These are phyloP conservation scores for Allacma fusca DNA, from an alignment of 2,888 invertebrate species.

Conservation along the genomic window DNA sequence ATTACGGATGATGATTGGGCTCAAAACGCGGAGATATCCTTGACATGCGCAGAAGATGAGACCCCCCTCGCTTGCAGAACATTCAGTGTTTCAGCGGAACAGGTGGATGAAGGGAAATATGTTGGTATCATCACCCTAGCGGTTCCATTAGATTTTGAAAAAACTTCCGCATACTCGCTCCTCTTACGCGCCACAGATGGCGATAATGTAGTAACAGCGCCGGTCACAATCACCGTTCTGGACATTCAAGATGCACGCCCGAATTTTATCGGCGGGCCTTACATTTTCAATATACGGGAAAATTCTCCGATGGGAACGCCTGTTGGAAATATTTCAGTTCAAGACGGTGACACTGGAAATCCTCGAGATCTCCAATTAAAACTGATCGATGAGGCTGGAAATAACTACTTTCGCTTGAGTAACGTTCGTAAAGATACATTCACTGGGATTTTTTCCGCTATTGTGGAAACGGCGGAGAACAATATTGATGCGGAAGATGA, in stretches of 20 bases:
- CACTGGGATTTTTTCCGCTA: constrained; percentile 65
- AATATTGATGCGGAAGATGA: constrained; percentile 80
- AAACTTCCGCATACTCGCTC: constrained; percentile 75
- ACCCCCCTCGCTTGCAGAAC: constrained; percentile 73
- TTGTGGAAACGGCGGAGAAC: constrained; percentile 71
- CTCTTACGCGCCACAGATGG: constrained; percentile 74
- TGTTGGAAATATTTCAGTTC: constrained; percentile 69
- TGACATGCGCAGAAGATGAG: constrained; percentile 72
- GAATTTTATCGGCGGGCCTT: constrained; percentile 69
- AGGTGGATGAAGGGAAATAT: constrained; percentile 74
- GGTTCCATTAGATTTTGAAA: constrained; percentile 79
- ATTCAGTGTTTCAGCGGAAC: constrained; percentile 73
- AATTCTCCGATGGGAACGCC: constrained; percentile 75
- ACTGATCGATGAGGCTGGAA: constrained; percentile 72
- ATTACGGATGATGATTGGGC: constrained; percentile 79
- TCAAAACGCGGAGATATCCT: constrained; percentile 74
- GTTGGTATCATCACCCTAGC: constrained; percentile 74
- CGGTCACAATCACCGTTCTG: constrained; percentile 76
- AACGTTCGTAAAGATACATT: constrained; percentile 66
- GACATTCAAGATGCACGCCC: constrained; percentile 75
- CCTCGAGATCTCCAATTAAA: constrained; percentile 74
- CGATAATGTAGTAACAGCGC: constrained; percentile 73
- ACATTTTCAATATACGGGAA: constrained; percentile 76
- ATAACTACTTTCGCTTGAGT: constrained; percentile 73
- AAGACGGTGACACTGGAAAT: constrained; percentile 83